These are phyloP conservation scores for Minunthozetes semirufus DNA, from an alignment of 2,888 invertebrate genomes.

Conservation along the genomic window DNA sequence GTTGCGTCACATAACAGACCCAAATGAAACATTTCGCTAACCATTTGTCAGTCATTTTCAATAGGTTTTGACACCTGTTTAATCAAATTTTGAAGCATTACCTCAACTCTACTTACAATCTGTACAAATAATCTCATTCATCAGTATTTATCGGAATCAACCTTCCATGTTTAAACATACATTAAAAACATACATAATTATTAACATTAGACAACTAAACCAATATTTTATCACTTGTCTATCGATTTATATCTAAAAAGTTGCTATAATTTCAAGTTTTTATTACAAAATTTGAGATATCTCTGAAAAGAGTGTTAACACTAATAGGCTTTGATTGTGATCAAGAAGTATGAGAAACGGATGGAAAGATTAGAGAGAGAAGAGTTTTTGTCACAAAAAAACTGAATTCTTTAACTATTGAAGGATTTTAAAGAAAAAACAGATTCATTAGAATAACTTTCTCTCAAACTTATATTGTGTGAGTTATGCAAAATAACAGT, in stretches of 20 bases:
- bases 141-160: background rate
- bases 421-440: background rate
- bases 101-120: background rate
- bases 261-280: no score
- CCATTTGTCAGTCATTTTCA: background rate
- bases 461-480: slow-evolving; percentile 9
- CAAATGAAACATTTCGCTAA: background rate
- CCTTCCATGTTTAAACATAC: background rate
- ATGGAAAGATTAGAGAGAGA: background rate
- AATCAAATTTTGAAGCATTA: background rate
- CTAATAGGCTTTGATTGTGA: background rate
- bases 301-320: background rate
- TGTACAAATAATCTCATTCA: slow-evolving; percentile 21
- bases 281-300: background rate
- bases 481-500: slow-evolving; percentile 25
- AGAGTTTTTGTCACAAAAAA: background rate
- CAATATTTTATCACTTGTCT: no score
- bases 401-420: background rate
- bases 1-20: background rate
- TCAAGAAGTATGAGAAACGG: background rate
- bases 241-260: no score
- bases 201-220: background rate
- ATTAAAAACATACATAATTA: background rate
- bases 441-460: slow-evolving; percentile 11
- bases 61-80: background rate